Conservation (phyloP, 2,113 vertebrate species). For the Motacilla alba region DNA sequence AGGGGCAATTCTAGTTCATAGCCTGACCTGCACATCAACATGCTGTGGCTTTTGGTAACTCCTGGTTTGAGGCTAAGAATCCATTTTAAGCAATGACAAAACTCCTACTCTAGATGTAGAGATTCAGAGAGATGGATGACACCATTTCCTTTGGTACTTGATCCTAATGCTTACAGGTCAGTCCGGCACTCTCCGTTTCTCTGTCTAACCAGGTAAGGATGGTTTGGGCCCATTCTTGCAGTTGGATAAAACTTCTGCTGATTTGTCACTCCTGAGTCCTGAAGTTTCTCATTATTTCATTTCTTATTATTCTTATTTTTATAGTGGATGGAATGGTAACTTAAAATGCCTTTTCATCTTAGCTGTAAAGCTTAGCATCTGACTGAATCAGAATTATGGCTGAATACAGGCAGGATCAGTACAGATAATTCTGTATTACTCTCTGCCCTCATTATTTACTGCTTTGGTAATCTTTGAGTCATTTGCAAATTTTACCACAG, state of each 20-base stretch:
- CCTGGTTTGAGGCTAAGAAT: neutral
- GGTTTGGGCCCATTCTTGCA: neutral
- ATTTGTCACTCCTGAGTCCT: neutral
- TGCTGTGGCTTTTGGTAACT: neutral
- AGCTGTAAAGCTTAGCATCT: neutral
- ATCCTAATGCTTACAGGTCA: neutral
- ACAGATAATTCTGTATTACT: neutral
- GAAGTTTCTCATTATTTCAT: neutral
- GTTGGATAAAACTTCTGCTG: neutral
- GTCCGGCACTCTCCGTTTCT: neutral
- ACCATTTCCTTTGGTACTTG: neutral
- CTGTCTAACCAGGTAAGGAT: neutral
- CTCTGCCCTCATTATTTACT: slow-evolving; percentile 24
- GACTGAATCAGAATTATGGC: neutral
- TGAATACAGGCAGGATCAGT: neutral
- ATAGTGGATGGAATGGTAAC: neutral
- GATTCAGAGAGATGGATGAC: neutral
- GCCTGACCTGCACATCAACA: neutral
- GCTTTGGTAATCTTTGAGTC: neutral
- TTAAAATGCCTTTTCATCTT: neutral
- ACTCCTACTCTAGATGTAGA: neutral
- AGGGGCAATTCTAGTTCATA: neutral
- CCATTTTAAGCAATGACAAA: neutral
- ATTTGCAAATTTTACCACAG: slow-evolving; percentile 36
- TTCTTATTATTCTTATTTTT: neutral